Evolutionary conservation across 2,888 invertebrate genomes (phyloP).

Genomic region (Nomada ruficornis): DNA sequence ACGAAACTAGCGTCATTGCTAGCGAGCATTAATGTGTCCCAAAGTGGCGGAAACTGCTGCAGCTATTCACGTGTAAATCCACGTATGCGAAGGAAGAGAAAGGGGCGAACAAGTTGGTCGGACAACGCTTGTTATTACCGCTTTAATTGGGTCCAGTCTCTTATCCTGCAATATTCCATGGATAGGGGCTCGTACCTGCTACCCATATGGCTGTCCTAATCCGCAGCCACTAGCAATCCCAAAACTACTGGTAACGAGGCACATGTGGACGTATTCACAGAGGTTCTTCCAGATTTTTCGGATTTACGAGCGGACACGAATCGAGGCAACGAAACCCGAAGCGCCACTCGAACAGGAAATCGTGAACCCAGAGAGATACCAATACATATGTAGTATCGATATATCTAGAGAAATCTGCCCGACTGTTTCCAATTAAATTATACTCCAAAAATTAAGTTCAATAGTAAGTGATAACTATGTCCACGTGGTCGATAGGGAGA

Average conservation of each 20-base stretch:
- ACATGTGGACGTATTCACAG: constrained; percentile 65
- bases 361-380: neutral
- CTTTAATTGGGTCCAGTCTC: constrained; percentile 83
- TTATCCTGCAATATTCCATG: constrained; percentile 80
- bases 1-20: constrained; percentile 17
- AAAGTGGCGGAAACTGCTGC: constrained; percentile 36
- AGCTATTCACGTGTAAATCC: constrained; percentile 46
- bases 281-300: constrained; percentile 39
- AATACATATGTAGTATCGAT: neutral
- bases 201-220: constrained; percentile 77
- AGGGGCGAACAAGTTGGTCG: constrained; percentile 44
- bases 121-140: constrained; percentile 79
- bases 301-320: constrained; percentile 17
- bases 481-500: constrained; percentile 24
- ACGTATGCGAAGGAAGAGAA: constrained; percentile 43
- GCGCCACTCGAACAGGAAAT: neutral
- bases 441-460: constrained; percentile 32
- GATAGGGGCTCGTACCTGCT: constrained; percentile 49
- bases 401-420: neutral
- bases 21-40: constrained; percentile 27
- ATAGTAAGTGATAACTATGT: constrained; percentile 28
- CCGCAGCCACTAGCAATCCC: constrained; percentile 80
- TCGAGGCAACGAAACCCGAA: constrained; percentile 13
- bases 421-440: constrained; percentile 23
- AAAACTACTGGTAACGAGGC: constrained; percentile 78